phyloP scores from a whole-genome alignment of 2,113 vertebrate genomes.

The Desmodus rotundus region DNA sequence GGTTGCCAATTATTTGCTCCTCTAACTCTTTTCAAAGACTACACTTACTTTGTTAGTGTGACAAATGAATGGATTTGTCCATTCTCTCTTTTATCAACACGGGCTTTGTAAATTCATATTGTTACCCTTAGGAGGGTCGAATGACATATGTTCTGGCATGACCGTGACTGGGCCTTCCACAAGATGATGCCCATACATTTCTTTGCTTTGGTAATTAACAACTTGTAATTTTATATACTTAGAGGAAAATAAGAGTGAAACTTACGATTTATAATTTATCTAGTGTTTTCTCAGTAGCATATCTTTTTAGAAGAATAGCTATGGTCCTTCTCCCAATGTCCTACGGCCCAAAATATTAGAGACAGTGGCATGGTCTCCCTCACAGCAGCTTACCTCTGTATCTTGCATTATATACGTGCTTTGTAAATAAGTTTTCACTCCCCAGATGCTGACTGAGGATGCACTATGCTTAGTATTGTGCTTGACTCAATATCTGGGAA shows the following conservation, averaged over 20 bases:
- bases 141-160: background rate
- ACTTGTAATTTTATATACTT: background rate
- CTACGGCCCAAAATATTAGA: background rate
- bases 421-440: background rate
- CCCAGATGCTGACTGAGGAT: no score
- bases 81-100: background rate
- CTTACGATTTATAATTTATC: background rate
- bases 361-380: accelerated
- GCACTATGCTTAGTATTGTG: background rate
- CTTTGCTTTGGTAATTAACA: background rate
- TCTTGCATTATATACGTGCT: accelerated
- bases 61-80: background rate
- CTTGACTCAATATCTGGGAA: background rate
- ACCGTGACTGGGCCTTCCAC: background rate
- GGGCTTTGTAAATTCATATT: slow-evolving; percentile 3
- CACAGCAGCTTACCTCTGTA: background rate
- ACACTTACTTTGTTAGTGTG: background rate
- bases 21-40: background rate
- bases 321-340: background rate
- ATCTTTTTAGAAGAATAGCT: background rate
- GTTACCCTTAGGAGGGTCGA: background rate
- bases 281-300: background rate
- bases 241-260: background rate
- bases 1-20: background rate
- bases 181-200: background rate